phyloP scores from a whole-genome alignment of 1,140 invertebrate genomes.

The Halotydeus destructor region DNA sequence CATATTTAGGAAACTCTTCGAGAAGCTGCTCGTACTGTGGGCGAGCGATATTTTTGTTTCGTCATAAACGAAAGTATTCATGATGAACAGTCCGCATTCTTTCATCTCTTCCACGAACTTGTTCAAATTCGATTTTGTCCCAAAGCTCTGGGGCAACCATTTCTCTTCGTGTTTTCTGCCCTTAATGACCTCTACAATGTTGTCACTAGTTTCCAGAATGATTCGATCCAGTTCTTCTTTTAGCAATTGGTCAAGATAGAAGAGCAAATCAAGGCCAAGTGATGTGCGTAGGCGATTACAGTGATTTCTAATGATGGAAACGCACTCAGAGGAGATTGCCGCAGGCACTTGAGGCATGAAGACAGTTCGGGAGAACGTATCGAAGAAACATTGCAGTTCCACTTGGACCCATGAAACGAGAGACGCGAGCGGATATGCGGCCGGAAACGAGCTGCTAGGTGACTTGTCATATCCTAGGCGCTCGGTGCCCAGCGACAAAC shows the following conservation, averaged over 20 bases:
- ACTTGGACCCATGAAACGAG: constrained; percentile 9
- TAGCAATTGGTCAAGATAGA: constrained; percentile 57
- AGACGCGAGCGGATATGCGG: constrained; percentile 4
- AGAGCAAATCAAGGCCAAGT: constrained; percentile 54
- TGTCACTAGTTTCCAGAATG: constrained; percentile 43
- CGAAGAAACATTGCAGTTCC: constrained; percentile 57
- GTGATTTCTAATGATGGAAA: constrained; percentile 48
- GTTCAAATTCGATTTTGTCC: constrained; percentile 30
- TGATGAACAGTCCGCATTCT: constrained; percentile 29
- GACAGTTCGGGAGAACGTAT: constrained; percentile 66
- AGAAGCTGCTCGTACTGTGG: constrained; percentile 43
- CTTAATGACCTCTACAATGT: constrained; percentile 48
- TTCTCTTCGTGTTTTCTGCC: constrained; percentile 40
- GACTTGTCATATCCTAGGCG: background rate
- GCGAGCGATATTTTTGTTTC: constrained; percentile 45
- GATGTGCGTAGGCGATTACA: constrained; percentile 28
- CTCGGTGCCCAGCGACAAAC: background rate
- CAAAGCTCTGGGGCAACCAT: constrained; percentile 45
- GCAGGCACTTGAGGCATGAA: constrained; percentile 71
- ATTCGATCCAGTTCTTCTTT: constrained; percentile 36
- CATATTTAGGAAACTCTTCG: constrained; percentile 39
- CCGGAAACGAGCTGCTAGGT: background rate
- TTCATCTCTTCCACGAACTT: constrained; percentile 35
- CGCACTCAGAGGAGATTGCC: constrained; percentile 62
- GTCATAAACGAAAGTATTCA: constrained; percentile 34